Evolutionary conservation across 2,888 invertebrate genomes (phyloP).

Genomic region (Nysson spinosus): DNA sequence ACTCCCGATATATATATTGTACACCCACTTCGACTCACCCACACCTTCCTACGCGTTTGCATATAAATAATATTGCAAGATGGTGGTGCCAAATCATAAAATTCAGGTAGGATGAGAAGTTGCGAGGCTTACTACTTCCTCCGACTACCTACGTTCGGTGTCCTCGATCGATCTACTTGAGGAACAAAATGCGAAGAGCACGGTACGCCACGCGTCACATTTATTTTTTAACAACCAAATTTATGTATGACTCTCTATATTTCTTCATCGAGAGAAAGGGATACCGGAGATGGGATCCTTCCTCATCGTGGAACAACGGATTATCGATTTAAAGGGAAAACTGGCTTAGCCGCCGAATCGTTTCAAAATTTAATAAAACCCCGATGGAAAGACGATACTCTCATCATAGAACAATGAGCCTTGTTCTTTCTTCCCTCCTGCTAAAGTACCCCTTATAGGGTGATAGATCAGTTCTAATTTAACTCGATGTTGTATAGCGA

Average conservation of each 20-base stretch:
- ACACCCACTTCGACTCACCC: constrained; percentile 10
- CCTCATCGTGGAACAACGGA: constrained; percentile 41
- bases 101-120: constrained; percentile 41
- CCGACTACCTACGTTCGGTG: constrained; percentile 8
- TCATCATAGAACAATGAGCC: constrained; percentile 9
- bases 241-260: constrained; percentile 58
- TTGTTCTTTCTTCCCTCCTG: not conserved
- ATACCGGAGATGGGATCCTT: constrained; percentile 47
- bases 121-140: constrained; percentile 12
- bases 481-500: no score
- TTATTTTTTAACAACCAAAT: constrained; percentile 60
- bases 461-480: no score
- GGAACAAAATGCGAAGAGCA: constrained; percentile 10
- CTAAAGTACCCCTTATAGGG: no score
- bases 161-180: constrained; percentile 41
- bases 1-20: constrained; percentile 55
- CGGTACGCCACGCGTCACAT: constrained; percentile 35
- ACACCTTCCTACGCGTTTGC: constrained; percentile 54
- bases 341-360: constrained; percentile 43
- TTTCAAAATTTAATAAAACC: constrained; percentile 43
- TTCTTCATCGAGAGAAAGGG: constrained; percentile 40
- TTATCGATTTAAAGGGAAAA: constrained; percentile 53
- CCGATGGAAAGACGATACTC: constrained; percentile 3
- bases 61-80: constrained; percentile 69
- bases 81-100: constrained; percentile 59